Percentiles rank a stretch among this genome's conserved stretches.
These are phyloP conservation scores for Ptyas mucosa DNA, from an alignment of 2,113 vertebrate genomes.

Conservation along the genomic window DNA sequence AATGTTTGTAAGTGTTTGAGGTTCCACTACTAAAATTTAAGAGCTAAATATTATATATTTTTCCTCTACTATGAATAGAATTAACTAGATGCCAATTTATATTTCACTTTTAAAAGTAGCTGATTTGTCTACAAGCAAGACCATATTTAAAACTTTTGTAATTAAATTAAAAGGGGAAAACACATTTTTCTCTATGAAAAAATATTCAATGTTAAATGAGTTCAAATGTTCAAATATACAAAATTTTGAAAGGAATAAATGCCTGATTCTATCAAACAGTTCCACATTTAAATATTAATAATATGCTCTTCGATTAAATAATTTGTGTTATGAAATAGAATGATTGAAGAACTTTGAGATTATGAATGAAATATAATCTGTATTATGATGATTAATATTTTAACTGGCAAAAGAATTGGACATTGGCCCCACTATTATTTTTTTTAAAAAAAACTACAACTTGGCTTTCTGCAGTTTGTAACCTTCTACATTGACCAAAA, in stretches of 20 bases:
- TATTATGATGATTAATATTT: conserved; percentile 9
- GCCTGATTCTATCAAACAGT: background rate
- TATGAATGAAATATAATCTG: background rate
- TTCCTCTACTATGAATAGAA: conserved; percentile 43
- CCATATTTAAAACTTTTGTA: conserved; percentile 39
- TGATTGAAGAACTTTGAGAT: background rate
- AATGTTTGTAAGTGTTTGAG: conserved; percentile 16
- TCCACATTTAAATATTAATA: background rate
- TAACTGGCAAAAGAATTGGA: background rate
- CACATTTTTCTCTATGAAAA: conserved; percentile 18
- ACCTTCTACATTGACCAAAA: background rate
- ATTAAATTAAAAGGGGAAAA: conserved; percentile 32
- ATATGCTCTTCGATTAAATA: conserved; percentile 1
- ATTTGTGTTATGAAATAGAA: conserved; percentile 20
- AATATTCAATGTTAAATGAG: conserved; percentile 36
- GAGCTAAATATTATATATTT: conserved; percentile 14
- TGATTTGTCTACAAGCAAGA: conserved; percentile 37
- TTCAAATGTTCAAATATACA: conserved; percentile 7
- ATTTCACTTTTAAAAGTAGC: conserved; percentile 59
- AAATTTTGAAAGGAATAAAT: background rate
- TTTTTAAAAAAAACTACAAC: background rate
- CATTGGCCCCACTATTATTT: background rate
- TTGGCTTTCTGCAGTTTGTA: background rate
- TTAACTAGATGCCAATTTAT: conserved; percentile 58
- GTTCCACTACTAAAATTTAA: conserved; percentile 36